Evolutionary conservation across 1,140 invertebrate genomes (phyloP).

Genomic region (Pseudomyrmex pallidus): DNA sequence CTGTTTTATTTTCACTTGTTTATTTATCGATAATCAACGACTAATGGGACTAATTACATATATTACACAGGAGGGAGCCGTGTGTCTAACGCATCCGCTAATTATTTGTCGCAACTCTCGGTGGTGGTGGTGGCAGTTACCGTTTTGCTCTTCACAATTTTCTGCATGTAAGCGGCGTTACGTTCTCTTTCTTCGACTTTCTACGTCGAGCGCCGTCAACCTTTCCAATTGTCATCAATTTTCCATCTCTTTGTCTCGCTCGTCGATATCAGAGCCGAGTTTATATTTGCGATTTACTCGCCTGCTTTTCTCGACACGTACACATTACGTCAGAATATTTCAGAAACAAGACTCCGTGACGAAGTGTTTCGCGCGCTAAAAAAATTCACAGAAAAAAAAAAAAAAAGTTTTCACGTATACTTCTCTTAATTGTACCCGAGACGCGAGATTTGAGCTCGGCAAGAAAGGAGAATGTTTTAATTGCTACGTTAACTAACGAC

Average conservation of each 20-base stretch:
- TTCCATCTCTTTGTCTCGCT: conserved; percentile 21
- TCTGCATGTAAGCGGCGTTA: conserved; percentile 59
- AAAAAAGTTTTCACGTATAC: neutral
- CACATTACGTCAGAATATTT: conserved; percentile 1
- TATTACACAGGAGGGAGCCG: neutral
- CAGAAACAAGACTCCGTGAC: neutral
- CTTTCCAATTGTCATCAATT: conserved; percentile 49
- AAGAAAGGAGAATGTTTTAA: conserved; percentile 39
- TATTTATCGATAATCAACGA: conserved; percentile 14
- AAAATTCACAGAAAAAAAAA: conserved; percentile 9
- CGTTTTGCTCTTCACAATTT: conserved; percentile 57
- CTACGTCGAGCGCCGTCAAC: conserved; percentile 60
- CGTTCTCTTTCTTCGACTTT: conserved; percentile 71
- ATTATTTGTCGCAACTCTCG: conserved; percentile 50
- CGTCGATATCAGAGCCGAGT: conserved; percentile 1
- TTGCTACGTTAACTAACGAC: conserved; percentile 27
- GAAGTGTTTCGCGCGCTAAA: neutral
- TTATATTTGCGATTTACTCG: neutral
- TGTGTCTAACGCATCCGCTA: conserved; percentile 18
- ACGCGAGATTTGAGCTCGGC: neutral
- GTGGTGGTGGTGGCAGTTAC: conserved; percentile 7
- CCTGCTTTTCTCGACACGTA: neutral
- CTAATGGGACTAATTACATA: conserved; percentile 7
- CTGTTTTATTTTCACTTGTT: conserved; percentile 1
- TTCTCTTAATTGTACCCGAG: neutral